A percentile compares a stretch with the other conserved stretches of the same genome.
Conservation (phyloP, 2,888 invertebrate genomes). For the Dynastes grantii region DNA sequence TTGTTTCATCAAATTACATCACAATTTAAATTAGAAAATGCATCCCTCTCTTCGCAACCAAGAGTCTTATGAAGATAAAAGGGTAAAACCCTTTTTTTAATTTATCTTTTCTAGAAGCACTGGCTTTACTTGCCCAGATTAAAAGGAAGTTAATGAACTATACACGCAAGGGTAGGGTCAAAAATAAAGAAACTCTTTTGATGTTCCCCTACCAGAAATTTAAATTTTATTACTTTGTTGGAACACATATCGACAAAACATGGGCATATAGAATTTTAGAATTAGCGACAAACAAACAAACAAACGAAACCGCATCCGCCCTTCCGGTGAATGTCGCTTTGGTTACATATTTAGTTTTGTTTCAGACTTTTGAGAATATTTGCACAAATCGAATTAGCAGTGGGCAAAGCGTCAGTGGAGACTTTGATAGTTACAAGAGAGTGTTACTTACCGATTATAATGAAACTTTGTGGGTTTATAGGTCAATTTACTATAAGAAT, state of each 20-base stretch:
- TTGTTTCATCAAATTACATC: constrained; percentile 32
- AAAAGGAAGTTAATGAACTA: constrained; percentile 43
- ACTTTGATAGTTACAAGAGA: no score
- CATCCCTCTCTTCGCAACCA: background rate
- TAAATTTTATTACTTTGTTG: constrained; percentile 17
- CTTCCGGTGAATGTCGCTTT: no score
- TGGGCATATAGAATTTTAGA: background rate
- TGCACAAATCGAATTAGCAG: no score
- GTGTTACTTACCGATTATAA: no score
- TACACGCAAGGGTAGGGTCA: constrained; percentile 26
- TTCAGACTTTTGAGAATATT: no score
- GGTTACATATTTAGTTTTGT: no score
- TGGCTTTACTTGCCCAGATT: constrained; percentile 33
- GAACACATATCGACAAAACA: constrained; percentile 9
- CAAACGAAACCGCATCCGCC: background rate
- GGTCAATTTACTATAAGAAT: no score
- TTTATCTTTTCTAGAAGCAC: constrained; percentile 29
- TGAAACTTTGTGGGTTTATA: no score
- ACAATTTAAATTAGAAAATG: constrained; percentile 35
- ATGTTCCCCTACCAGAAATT: no score
- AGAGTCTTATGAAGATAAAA: constrained; percentile 32
- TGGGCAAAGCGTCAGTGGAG: no score
- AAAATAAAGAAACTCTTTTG: constrained; percentile 36
- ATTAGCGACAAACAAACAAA: background rate
- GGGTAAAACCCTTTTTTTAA: no score